These are phyloP conservation scores for Hydractinia symbiolongicarpus DNA, from an alignment of 30 jellyfish, hydroid and myxozoan species.

Conservation along the genomic window DNA sequence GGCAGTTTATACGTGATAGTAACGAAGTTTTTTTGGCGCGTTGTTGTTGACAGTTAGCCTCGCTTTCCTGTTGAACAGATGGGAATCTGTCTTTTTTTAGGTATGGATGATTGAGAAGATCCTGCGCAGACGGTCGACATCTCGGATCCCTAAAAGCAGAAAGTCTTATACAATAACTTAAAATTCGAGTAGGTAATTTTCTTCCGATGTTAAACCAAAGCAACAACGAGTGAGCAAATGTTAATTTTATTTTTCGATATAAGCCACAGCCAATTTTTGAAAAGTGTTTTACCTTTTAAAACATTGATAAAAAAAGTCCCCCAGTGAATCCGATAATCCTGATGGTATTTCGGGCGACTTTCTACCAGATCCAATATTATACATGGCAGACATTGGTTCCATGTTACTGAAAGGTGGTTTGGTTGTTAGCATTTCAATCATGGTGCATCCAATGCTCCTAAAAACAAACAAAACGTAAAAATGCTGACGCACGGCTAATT, in stretches of 20 bases:
- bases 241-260: background rate
- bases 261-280: background rate
- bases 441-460: constrained; percentile 92
- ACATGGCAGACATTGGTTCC: constrained; percentile 94
- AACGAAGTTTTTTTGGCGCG: background rate
- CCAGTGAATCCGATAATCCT: constrained; percentile 39
- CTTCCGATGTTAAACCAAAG: background rate
- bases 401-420: constrained; percentile 81
- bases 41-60: background rate
- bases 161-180: background rate
- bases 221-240: background rate
- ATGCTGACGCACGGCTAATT: background rate
- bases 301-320: constrained; percentile 57
- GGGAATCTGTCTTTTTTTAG: constrained; percentile 47
- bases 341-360: constrained; percentile 70
- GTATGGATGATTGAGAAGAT: constrained; percentile 73
- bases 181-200: background rate
- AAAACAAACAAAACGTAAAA: background rate
- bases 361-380: constrained; percentile 80
- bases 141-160: constrained; percentile 64
- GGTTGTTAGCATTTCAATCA: constrained; percentile 76
- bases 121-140: constrained; percentile 79
- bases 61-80: constrained; percentile 13
- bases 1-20: background rate
- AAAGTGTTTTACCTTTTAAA: constrained; percentile 52